These are phyloP conservation scores for Taurulus bubalis DNA, from an alignment of 2,113 vertebrate species.

Conservation along the genomic window DNA sequence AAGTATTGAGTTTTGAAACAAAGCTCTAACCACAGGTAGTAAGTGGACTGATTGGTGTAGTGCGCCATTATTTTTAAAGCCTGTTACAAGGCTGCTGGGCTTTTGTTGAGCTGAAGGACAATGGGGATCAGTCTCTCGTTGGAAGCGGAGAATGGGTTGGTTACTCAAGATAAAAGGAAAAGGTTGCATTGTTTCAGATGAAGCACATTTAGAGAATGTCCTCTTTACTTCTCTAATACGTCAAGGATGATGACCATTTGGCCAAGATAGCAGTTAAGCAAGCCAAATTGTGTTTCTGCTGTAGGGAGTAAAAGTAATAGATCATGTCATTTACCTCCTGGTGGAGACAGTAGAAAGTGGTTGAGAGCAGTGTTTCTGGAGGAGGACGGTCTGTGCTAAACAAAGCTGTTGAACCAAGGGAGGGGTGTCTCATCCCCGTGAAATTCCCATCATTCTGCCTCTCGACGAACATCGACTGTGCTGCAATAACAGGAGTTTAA, in stretches of 20 bases:
- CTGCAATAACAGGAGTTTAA: slow-evolving; percentile 63
- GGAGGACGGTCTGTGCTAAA: slow-evolving; percentile 59
- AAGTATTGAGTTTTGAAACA: neutral
- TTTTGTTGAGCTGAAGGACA: neutral
- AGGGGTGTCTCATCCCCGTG: slow-evolving; percentile 66
- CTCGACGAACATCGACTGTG: slow-evolving; percentile 33
- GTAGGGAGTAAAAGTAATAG: slow-evolving; percentile 65
- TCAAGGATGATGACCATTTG: slow-evolving; percentile 38
- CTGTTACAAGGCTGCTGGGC: neutral
- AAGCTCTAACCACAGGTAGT: neutral
- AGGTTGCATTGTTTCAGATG: neutral
- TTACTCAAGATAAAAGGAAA: neutral
- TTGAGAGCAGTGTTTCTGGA: slow-evolving; percentile 53
- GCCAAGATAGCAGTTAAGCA: neutral
- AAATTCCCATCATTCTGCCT: slow-evolving; percentile 72
- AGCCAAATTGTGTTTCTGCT: slow-evolving; percentile 48
- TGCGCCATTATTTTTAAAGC: neutral
- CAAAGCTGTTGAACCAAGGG: slow-evolving; percentile 62
- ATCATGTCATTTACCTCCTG: slow-evolving; percentile 62
- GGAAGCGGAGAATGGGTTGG: neutral
- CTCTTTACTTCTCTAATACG: slow-evolving; percentile 31
- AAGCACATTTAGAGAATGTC: slow-evolving; percentile 11
- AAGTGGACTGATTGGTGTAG: neutral
- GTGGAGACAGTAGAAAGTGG: slow-evolving; percentile 67
- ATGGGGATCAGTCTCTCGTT: neutral